Base-by-base conservation (phyloP, 2,113 vertebrate genomes). In the Epinephelus lanceolatus region DNA sequence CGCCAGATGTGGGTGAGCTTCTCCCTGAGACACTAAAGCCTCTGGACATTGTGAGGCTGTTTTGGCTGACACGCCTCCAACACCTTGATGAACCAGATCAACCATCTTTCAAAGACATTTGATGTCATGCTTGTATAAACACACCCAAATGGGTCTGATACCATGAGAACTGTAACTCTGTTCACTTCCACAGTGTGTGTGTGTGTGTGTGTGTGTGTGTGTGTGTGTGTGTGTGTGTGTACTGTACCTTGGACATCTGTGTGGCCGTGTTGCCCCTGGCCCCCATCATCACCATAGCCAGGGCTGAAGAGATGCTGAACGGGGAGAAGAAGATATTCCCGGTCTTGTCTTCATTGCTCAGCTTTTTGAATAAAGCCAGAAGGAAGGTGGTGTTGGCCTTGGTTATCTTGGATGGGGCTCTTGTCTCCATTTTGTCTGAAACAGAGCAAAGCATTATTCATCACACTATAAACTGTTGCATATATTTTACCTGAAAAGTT, bases 271-370 rank as follows among this genome's bases (percentile, higher is more conserved):
- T 94, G 9, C 95, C 97, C 66, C 87, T 90, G n/a, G 97, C 92
- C 7, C 97, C 97, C 80, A 97, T 47, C 42, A 95, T 95, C 72
- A 98, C 92, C 95, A 98, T 95, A 33, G 96, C 89, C 88, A 99
- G 84, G 14, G 97, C 95, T 40, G 95, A 87, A 33, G 97, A 95
- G 89, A 99, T 91, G 88, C 96, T 97, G 81, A 98, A 71, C 0
- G 97, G 96, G 4, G 97, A 97, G 63, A 90, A 97, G 87, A 98
- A 94, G 68, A 97, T 56, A 21, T 98, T 98, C 14, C 84, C 92
- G 0, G 60, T 78, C 33, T 84, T 81, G 21, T 93, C 91, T 0
- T 70, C 68, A 52, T 87, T 86, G 27, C 88, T 94, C 69, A 98
- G 87, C 78, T 95, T 95, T 87, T 91, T 93, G 84, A 96, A 95